Conservation (phyloP, 2,113 vertebrate genomes). For the Meriones unguiculatus region DNA sequence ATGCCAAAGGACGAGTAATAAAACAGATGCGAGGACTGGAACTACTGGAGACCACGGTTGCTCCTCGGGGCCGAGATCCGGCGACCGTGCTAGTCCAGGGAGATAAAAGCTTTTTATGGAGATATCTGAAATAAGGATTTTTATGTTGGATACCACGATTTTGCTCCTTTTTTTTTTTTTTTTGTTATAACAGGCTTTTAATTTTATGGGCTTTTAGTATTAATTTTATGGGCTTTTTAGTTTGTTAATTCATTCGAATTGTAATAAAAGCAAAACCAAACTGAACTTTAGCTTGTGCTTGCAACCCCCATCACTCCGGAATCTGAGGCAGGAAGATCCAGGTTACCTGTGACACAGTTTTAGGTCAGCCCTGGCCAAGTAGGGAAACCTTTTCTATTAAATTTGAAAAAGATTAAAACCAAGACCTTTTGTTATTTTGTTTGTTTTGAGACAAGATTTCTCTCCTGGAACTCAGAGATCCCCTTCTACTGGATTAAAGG, state of each 20-base stretch:
- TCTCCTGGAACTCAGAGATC: neutral
- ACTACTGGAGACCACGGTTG: neutral
- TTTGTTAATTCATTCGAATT: neutral
- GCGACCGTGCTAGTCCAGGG: neutral
- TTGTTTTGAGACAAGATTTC: neutral
- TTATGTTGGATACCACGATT: neutral
- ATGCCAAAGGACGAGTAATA: neutral
- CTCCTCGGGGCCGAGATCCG: neutral
- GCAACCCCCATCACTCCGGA: neutral
- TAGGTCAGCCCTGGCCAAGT: neutral
- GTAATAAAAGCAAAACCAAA: neutral
- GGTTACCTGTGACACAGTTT: neutral
- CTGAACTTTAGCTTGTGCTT: neutral
- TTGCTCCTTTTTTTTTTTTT: neutral
- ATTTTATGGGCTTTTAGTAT: neutral
- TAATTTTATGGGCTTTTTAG: neutral
- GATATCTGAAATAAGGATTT: slow-evolving; percentile 2
- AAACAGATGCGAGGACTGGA: neutral
- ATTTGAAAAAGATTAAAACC: neutral
- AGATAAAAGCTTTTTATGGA: neutral
- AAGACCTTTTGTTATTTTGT: neutral
- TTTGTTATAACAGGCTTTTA: neutral
- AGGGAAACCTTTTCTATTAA: neutral
- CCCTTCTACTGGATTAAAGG: neutral
- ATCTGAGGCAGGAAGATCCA: neutral